These are phyloP conservation scores for Formica aserva DNA, from an alignment of 2,888 invertebrate species.

Conservation along the genomic window DNA sequence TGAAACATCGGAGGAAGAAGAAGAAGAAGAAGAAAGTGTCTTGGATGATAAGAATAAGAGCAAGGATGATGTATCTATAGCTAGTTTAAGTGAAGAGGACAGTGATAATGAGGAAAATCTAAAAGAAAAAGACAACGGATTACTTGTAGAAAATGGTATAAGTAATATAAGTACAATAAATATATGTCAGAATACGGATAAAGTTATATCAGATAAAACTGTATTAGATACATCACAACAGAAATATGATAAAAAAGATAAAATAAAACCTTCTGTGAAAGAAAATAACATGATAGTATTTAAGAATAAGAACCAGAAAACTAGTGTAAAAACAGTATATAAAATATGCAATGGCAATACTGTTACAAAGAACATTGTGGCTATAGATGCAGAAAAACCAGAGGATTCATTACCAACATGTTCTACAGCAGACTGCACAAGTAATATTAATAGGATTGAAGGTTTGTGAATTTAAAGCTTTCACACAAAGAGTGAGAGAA, in stretches of 20 bases:
- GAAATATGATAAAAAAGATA: not conserved
- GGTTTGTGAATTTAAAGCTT: constrained; percentile 54
- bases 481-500: not conserved
- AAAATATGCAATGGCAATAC: not conserved
- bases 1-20: constrained; percentile 59
- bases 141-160: constrained; percentile 31
- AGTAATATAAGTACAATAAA: constrained; percentile 52
- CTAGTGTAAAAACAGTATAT: not conserved
- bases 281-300: not conserved
- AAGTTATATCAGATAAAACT: not conserved
- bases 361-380: not conserved
- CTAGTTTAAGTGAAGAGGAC: constrained; percentile 9
- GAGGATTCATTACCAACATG: not conserved
- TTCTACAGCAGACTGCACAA: constrained; percentile 10
- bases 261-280: not conserved
- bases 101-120: constrained; percentile 13
- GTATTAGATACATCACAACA: not conserved
- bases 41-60: constrained; percentile 41
- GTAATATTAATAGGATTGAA: constrained; percentile 37
- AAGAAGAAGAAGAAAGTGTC: constrained; percentile 53
- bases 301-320: not conserved
- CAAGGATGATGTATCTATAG: not conserved
- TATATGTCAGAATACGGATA: constrained; percentile 26
- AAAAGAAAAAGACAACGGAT: constrained; percentile 26
- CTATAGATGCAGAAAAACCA: not conserved